Evolutionary conservation across 1,140 invertebrate genomes (phyloP).

Genomic region (Limonius californicus): DNA sequence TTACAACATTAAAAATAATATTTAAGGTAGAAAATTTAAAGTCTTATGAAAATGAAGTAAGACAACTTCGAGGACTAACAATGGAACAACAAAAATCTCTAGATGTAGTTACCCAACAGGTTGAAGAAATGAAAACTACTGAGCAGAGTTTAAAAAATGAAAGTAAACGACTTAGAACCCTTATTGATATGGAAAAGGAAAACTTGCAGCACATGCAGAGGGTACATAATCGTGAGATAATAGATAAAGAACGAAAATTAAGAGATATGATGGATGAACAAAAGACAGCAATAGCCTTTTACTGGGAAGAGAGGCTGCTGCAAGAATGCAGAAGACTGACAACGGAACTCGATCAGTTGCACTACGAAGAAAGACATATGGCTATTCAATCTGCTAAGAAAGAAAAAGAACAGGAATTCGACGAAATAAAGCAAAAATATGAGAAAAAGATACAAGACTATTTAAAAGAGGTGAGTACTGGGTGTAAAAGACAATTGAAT

Average conservation of each 20-base stretch:
- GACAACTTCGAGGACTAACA: constrained; percentile 55
- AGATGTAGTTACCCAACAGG: constrained; percentile 52
- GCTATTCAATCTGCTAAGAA: constrained; percentile 52
- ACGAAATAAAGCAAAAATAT: constrained; percentile 52
- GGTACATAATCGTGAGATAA: constrained; percentile 47
- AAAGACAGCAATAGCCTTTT: constrained; percentile 54
- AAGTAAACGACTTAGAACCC: constrained; percentile 49
- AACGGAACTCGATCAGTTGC: constrained; percentile 56
- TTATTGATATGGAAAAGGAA: constrained; percentile 52
- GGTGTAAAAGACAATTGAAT: background rate
- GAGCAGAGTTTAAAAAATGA: constrained; percentile 57
- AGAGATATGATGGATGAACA: constrained; percentile 54
- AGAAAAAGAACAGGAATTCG: constrained; percentile 51
- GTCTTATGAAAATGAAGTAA: constrained; percentile 57
- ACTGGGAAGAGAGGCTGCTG: constrained; percentile 55
- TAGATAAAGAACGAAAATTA: constrained; percentile 53
- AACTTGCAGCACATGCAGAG: constrained; percentile 47
- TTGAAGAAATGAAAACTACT: constrained; percentile 54
- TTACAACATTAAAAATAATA: background rate
- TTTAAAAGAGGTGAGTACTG: constrained; percentile 50
- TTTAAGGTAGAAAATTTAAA: constrained; percentile 52
- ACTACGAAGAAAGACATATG: constrained; percentile 57
- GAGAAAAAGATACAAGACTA: constrained; percentile 53
- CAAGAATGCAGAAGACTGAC: constrained; percentile 52
- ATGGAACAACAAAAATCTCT: constrained; percentile 57